Percentiles rank a stretch among this genome's conserved stretches.
Evolutionary conservation across 2,888 invertebrate genomes (phyloP).

Genomic region (Odontothrips loti): DNA sequence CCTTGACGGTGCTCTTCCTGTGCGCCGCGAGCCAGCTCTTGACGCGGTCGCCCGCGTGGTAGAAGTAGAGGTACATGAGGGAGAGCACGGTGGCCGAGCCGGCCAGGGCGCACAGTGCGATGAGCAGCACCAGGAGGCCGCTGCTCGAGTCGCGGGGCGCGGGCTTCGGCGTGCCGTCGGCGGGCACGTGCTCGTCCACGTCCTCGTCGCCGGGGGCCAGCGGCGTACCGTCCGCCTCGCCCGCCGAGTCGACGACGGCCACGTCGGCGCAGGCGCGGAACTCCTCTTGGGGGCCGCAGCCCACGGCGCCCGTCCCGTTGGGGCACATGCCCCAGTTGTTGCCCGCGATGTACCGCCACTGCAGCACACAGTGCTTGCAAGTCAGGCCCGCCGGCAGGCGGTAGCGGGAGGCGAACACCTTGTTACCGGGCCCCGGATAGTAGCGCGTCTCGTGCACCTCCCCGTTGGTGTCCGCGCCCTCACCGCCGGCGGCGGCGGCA

Average conservation of each 20-base stretch:
- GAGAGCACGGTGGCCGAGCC: slow-evolving; percentile 61
- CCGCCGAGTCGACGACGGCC: slow-evolving; percentile 58
- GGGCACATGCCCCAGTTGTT: slow-evolving; percentile 77
- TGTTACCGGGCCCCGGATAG: slow-evolving; percentile 73
- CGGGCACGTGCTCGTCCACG: slow-evolving; percentile 40
- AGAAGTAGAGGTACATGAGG: slow-evolving; percentile 69
- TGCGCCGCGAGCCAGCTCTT: slow-evolving; percentile 34
- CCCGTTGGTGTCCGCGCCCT: slow-evolving; percentile 50
- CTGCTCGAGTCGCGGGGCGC: slow-evolving; percentile 49
- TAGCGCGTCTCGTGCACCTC: slow-evolving; percentile 49
- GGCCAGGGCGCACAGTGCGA: slow-evolving; percentile 63
- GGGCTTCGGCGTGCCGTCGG: slow-evolving; percentile 50
- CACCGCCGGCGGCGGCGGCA: slow-evolving; percentile 41
- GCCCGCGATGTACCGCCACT: slow-evolving; percentile 79
- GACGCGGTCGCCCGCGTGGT: slow-evolving; percentile 58
- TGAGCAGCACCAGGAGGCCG: slow-evolving; percentile 47
- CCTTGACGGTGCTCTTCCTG: slow-evolving; percentile 32
- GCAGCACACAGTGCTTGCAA: slow-evolving; percentile 78
- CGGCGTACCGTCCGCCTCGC: slow-evolving; percentile 43
- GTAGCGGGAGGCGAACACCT: slow-evolving; percentile 71
- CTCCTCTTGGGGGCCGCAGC: slow-evolving; percentile 85
- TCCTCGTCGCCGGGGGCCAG: slow-evolving; percentile 33
- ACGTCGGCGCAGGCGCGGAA: slow-evolving; percentile 82
- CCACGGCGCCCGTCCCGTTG: slow-evolving; percentile 71
- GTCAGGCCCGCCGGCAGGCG: slow-evolving; percentile 60